phyloP scores from a whole-genome alignment of 2,797 vertebrate species.

The Momotus momota region DNA sequence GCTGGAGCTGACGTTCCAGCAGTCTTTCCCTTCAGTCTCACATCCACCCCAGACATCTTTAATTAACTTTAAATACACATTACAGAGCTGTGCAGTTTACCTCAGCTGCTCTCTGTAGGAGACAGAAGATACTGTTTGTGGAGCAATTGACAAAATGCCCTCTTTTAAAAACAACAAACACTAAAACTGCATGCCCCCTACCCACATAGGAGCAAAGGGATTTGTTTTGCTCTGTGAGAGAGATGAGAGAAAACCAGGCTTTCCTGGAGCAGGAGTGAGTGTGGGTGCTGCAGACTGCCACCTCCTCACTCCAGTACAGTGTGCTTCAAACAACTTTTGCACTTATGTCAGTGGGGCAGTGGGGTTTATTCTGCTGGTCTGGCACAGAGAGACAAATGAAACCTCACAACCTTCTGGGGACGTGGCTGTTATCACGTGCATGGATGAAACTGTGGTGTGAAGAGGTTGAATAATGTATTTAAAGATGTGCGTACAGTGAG shows the following conservation, averaged over 20 bases:
- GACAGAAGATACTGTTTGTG: neutral
- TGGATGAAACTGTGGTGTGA: neutral
- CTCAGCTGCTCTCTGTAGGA: neutral
- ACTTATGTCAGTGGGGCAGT: neutral
- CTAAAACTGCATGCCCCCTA: neutral
- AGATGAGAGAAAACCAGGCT: neutral
- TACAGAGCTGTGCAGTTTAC: neutral
- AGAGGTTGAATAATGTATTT: neutral
- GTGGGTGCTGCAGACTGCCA: neutral
- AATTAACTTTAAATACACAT: neutral
- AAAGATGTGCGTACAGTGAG: neutral
- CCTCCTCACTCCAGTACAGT: accelerated
- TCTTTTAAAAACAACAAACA: neutral
- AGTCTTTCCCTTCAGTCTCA: neutral
- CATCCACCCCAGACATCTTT: neutral
- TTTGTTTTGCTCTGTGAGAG: neutral
- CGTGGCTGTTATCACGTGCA: neutral
- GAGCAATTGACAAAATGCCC: neutral
- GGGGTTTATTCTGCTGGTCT: neutral
- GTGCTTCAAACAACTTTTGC: neutral
- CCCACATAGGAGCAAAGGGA: neutral
- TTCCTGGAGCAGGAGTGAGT: neutral
- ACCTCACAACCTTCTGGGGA: neutral
- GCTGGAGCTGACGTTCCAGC: neutral
- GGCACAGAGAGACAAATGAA: neutral